These are phyloP conservation scores for Adineta ricciae DNA, from an alignment of 2,888 invertebrate genomes.

Conservation along the genomic window DNA sequence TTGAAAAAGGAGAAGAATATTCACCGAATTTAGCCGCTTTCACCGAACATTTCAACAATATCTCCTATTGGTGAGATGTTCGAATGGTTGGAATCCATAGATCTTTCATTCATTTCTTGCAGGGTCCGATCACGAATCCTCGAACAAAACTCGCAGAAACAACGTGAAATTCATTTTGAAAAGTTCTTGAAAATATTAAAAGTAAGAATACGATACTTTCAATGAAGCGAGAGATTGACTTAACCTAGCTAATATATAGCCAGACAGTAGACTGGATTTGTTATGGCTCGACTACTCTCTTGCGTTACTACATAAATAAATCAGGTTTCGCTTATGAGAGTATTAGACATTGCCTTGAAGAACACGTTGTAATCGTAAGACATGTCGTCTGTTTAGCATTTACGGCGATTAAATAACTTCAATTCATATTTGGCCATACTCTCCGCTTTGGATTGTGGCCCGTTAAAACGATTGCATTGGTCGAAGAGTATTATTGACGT, in stretches of 20 bases:
- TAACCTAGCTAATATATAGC: no score
- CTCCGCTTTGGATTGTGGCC: slow-evolving; percentile 90
- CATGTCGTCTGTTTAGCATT: slow-evolving; percentile 53
- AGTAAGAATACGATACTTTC: slow-evolving; percentile 39
- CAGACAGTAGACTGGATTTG: no score
- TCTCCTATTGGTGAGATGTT: slow-evolving; percentile 75
- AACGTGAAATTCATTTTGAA: slow-evolving; percentile 75
- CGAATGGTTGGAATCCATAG: background rate
- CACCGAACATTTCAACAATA: slow-evolving; percentile 97
- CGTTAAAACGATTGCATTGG: slow-evolving; percentile 68
- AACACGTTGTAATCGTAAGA: no score
- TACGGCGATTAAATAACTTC: slow-evolving; percentile 92
- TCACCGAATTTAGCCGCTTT: slow-evolving; percentile 91
- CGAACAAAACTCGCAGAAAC: slow-evolving; percentile 79
- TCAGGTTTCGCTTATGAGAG: no score
- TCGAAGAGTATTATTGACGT: slow-evolving; percentile 65
- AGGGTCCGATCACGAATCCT: slow-evolving; percentile 81
- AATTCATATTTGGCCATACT: slow-evolving; percentile 92
- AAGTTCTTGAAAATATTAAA: slow-evolving; percentile 98
- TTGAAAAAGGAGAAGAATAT: slow-evolving; percentile 88
- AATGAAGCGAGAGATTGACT: no score
- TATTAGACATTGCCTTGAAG: no score
- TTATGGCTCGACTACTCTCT: no score
- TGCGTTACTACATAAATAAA: no score
- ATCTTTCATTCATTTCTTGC: background rate